Base-by-base conservation (phyloP, 2,888 invertebrate species). In the Ametastegia equiseti region DNA sequence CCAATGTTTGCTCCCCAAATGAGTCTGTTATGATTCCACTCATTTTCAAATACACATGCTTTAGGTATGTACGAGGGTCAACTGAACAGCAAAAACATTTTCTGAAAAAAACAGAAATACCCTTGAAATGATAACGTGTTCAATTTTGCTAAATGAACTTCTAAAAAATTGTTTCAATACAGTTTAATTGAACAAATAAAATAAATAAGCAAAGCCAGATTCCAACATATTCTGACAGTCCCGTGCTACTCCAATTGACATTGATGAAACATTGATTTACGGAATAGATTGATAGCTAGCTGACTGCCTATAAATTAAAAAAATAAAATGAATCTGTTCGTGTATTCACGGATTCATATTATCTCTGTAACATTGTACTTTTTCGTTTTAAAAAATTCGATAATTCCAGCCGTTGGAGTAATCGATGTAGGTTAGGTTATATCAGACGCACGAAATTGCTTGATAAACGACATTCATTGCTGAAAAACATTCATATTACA, bases 1-100 rank as follows among this genome's bases (percentile, higher is more conserved):
- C 75, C n/a, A 75, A 23, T n/a, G 75, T 75, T 36, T 75, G 75
- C 36, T 75, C 75, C 33, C 75, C 75, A 54, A 75, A 75, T 19
- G 75, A 54, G n/a, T 45, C 75, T 36, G 54, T 75, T 54, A 15
- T 23, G 9, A 54, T 75, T 13, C 36, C 54, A 9, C 36, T 75
- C 75, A 75, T 75, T 75, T 75, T 54, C 5, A n/a, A 33, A 15
- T 15, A 75, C 3, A 13, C n/a, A 54, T n/a, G 13, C 7, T 47
- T n/a, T 30, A 47, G 6, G 13, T 30, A 5, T 15, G 4, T 57
- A 30, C 23, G 13, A 11, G 11, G 4, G 65, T 75, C 50, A 75
- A 27, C 36, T 75, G 19, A 11, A 50, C 36, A 19, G 36, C 30
- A 9, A 6, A 33, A 75, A 36, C 75, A 54, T 75, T 36, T 23